These are phyloP conservation scores for Drosophila yooni DNA, from an alignment of 2,888 invertebrate species.

Conservation along the genomic window DNA sequence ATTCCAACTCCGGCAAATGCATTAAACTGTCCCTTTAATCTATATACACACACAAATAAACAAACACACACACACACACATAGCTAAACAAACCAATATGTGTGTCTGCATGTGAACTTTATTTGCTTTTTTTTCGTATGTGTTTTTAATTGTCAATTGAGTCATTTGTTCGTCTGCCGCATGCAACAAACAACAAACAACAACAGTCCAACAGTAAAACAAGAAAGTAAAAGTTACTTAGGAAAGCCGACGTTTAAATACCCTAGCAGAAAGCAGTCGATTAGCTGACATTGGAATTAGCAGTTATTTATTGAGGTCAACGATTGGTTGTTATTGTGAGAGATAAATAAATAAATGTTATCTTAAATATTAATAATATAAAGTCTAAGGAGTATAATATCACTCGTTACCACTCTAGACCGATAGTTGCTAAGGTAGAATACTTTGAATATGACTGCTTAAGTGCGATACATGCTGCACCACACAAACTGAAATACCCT, in stretches of 20 bases:
- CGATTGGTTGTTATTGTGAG: background rate
- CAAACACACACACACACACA: background rate
- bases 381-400: background rate
- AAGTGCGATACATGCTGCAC: too few species aligned
- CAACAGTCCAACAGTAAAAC: slow-evolving; percentile 15
- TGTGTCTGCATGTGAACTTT: slow-evolving; percentile 16
- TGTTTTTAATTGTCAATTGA: slow-evolving; percentile 67
- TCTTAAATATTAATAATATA: background rate
- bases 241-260: background rate
- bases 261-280: background rate
- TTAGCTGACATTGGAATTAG: background rate
- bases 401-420: too few species aligned
- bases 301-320: background rate
- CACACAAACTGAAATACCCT: too few species aligned
- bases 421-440: background rate
- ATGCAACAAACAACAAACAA: slow-evolving; percentile 54
- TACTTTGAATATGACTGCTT: background rate
- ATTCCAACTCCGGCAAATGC: slow-evolving; percentile 35
- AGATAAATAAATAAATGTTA: background rate
- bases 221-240: background rate
- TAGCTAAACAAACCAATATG: slow-evolving; percentile 3
- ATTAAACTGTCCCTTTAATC: slow-evolving; percentile 42
- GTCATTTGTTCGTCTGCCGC: slow-evolving; percentile 46
- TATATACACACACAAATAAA: background rate
- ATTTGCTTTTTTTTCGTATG: slow-evolving; percentile 23